Evolutionary conservation across 2,888 invertebrate species (phyloP).

Genomic region (Acrobasis suavella): DNA sequence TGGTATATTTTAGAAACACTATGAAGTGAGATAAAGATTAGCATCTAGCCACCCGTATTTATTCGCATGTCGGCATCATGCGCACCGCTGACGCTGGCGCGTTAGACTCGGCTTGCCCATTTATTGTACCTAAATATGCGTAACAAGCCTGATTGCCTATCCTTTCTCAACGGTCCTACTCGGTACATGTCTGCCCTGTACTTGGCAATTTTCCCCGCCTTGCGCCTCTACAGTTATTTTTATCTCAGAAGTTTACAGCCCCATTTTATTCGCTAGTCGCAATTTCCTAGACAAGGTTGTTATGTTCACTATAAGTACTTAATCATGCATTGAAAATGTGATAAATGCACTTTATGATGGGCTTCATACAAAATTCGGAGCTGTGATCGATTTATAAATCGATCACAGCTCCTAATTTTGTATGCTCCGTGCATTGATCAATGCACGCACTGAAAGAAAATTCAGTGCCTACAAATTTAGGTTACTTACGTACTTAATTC

Average conservation of each 20-base stretch:
- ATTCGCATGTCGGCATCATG: slow-evolving; percentile 26
- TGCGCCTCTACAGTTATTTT: slow-evolving; percentile 17
- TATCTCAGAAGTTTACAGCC: slow-evolving; percentile 18
- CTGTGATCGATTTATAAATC: not conserved
- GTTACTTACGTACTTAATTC: too few species aligned
- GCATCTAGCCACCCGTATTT: slow-evolving; percentile 11
- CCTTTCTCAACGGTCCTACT: slow-evolving; percentile 39
- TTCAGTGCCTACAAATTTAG: not conserved
- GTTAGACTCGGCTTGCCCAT: slow-evolving; percentile 18
- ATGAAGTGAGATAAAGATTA: slow-evolving; percentile 12
- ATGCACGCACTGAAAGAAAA: not conserved
- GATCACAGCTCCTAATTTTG: too few species aligned
- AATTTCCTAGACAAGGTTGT: slow-evolving; percentile 18
- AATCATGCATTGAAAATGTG: slow-evolving; percentile 17
- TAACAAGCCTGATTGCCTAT: slow-evolving; percentile 45
- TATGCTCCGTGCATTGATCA: too few species aligned
- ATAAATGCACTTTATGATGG: not conserved
- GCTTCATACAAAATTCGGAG: not conserved
- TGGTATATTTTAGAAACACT: not conserved
- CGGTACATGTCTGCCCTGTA: slow-evolving; percentile 32
- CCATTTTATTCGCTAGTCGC: slow-evolving; percentile 19
- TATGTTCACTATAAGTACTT: slow-evolving; percentile 18
- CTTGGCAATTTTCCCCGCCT: slow-evolving; percentile 24
- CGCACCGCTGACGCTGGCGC: slow-evolving; percentile 42
- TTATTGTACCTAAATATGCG: slow-evolving; percentile 50